phyloP scores from a whole-genome alignment of 2,888 invertebrate genomes.

The Ceriagrion tenellum region DNA sequence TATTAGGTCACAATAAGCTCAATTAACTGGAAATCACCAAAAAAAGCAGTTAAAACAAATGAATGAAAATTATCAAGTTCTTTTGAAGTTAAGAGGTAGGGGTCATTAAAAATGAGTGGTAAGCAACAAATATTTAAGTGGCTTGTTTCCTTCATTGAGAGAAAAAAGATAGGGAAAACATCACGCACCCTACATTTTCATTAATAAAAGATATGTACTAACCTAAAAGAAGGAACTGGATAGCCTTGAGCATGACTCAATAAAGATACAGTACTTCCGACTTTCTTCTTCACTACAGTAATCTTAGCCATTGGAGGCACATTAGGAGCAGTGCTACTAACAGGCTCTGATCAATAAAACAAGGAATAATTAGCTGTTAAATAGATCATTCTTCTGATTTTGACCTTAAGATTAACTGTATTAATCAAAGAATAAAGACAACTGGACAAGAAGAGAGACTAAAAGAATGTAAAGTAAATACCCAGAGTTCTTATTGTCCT shows the following conservation, averaged over 20 bases:
- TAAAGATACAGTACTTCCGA: conserved; percentile 74
- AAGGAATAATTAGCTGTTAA: conserved; percentile 18
- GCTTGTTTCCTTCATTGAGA: neutral
- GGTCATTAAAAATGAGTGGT: neutral
- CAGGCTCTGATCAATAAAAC: conserved; percentile 71
- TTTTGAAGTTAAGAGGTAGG: neutral
- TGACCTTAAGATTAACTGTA: neutral
- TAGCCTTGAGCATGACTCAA: conserved; percentile 87
- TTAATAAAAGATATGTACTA: conserved; percentile 71
- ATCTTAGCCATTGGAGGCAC: conserved; percentile 72
- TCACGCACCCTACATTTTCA: neutral
- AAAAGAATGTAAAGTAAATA: neutral
- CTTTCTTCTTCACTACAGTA: conserved; percentile 70
- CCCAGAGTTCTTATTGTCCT: neutral
- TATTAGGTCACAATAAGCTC: too few species aligned
- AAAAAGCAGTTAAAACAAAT: too few species aligned
- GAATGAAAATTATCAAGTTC: neutral
- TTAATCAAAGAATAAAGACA: neutral
- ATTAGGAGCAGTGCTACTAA: conserved; percentile 73
- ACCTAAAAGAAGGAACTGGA: conserved; percentile 81
- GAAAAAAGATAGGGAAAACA: neutral
- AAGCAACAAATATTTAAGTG: neutral
- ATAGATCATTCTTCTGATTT: neutral
- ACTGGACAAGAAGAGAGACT: neutral
- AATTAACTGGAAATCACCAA: too few species aligned